Evolutionary conservation across 2,797 vertebrate genomes (phyloP), one percentile per base, ranked within the genome.

Genomic region (Malurus leucopterus): DNA sequence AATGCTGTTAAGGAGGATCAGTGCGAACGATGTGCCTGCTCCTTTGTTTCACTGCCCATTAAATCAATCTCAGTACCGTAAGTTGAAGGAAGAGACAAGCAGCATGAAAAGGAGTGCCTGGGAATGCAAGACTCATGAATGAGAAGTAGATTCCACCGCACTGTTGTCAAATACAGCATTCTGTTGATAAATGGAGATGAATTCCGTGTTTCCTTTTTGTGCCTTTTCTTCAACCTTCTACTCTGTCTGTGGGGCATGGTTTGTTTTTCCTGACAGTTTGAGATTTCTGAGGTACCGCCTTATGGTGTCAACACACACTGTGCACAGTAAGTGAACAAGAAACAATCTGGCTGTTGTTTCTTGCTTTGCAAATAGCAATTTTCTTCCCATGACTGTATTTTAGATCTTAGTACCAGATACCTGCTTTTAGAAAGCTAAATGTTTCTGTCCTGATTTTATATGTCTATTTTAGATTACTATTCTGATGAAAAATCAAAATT

Each of bases 271-370:
- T 96, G 94, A 96, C 93, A 95, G 95, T 92, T 72, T 93, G 95
- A 95, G 83, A 95, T 96, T 95, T 96, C 95, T 95, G 91, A 95
- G 93, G 83, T 87, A 81, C 95, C 83, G 58, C 46, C 22, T 30
- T 41, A 46, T 21, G 83, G 92, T 97, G 97, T 96, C 97, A 97
- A 89, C 84, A 88, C 96, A 95, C 64, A 96, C 96, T 96, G 96
- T 95, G 96, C 96, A 95, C 95, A 96, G 95, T 91, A 79, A 96
- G 96, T 27, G 90, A 96, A 95, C 84, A 94, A 96, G 95, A 96
- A 97, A 96, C 97, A 97, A 95, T 97, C 96, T 97, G 96, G 95
- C 95, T 96, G 94, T 93, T 97, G 92, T 95, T 96, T 93, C 78
- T 75, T 95, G 88, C 95, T 96, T 95, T 94, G 85, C 95, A 97